A percentile compares a stretch with the other conserved stretches of the same genome.
These are phyloP conservation scores for Lepeophtheirus nordmannii DNA, from an alignment of 2,888 invertebrate species.

Conservation along the genomic window DNA sequence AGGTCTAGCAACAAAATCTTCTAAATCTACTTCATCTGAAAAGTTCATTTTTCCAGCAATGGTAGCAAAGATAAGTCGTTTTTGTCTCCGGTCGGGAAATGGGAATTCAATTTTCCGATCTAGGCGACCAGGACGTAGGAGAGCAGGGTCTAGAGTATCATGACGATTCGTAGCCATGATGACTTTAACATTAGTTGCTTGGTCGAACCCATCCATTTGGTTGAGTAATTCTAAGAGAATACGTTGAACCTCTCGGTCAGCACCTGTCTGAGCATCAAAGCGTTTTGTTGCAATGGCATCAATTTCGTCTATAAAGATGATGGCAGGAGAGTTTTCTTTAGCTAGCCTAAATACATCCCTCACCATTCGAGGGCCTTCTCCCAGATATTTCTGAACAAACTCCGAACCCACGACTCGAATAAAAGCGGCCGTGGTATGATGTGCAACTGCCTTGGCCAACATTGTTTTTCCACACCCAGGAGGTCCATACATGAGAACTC, in stretches of 20 bases:
- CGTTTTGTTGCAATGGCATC: constrained; percentile 99
- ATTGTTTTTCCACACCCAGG: constrained; percentile 98
- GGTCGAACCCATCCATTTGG: constrained; percentile 99
- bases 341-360: constrained; percentile 96
- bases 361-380: constrained; percentile 98
- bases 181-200: constrained; percentile 96
- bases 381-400: constrained; percentile 97
- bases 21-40: constrained; percentile 94
- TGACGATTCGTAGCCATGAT: constrained; percentile 95
- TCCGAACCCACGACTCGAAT: constrained; percentile 81
- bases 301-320: constrained; percentile 99
- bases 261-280: constrained; percentile 96
- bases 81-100: constrained; percentile 71
- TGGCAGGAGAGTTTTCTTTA: constrained; percentile 97
- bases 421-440: constrained; percentile 61
- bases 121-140: constrained; percentile 79
- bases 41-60: constrained; percentile 94
- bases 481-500: constrained; percentile 98
- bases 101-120: constrained; percentile 99
- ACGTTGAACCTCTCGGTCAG: constrained; percentile 94
- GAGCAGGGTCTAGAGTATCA: constrained; percentile 94
- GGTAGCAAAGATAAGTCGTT: constrained; percentile 92
- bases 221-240: constrained; percentile 89
- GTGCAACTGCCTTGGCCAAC: constrained; percentile 96
- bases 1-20: constrained; percentile 95